These are phyloP conservation scores for Halichoeres trimaculatus DNA, from an alignment of 2,113 vertebrate species.

Conservation along the genomic window DNA sequence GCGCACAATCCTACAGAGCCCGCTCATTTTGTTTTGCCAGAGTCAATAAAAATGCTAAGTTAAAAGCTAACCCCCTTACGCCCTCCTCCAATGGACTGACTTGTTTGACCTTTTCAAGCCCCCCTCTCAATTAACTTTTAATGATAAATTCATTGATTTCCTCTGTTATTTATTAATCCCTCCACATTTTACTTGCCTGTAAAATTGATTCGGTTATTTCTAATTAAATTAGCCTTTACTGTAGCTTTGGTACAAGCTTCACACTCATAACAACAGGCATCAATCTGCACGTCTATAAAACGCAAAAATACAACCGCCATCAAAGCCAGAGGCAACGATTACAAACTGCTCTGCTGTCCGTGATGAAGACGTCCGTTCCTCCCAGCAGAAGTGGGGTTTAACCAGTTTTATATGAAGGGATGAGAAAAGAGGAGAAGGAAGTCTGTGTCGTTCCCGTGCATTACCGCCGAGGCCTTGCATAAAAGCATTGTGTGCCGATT, in stretches of 20 bases:
- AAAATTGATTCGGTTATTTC: neutral
- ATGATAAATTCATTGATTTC: conserved; percentile 76
- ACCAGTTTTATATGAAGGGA: conserved; percentile 51
- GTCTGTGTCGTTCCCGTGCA: conserved; percentile 53
- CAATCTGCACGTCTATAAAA: neutral
- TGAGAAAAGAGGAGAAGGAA: conserved; percentile 49
- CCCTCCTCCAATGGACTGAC: conserved; percentile 76
- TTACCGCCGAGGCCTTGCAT: conserved; percentile 69
- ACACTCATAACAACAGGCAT: conserved; percentile 1
- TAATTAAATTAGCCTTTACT: neutral
- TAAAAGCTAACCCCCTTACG: conserved; percentile 85
- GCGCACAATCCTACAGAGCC: conserved; percentile 95
- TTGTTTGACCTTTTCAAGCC: conserved; percentile 79
- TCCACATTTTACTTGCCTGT: neutral
- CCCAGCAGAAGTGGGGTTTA: conserved; percentile 49
- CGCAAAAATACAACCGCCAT: neutral
- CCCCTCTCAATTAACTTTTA: conserved; percentile 82
- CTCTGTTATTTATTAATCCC: conserved; percentile 18
- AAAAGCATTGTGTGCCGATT: conserved; percentile 73
- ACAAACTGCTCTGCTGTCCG: conserved; percentile 15
- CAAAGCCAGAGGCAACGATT: neutral
- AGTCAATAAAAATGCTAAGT: conserved; percentile 99
- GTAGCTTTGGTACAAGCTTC: neutral
- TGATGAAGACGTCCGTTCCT: conserved; percentile 74
- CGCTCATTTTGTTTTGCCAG: conserved; percentile 98